Evolutionary conservation across 2,797 vertebrate genomes (phyloP).

Genomic region (Ambastaia sidthimunki): DNA sequence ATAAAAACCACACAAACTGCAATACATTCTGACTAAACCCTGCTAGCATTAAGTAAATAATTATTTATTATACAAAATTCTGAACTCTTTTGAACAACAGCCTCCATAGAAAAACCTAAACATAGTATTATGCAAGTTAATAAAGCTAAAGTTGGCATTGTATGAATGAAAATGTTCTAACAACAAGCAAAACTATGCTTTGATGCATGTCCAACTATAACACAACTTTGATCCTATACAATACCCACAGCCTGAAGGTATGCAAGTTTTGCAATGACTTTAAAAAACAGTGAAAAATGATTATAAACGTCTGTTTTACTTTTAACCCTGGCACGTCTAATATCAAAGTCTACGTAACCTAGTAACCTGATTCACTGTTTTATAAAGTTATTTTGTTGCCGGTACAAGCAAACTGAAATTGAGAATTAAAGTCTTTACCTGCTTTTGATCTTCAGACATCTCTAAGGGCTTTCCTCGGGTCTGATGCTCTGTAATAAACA

Average conservation of each 20-base stretch:
- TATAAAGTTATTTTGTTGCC: neutral
- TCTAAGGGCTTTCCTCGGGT: constrained; percentile 22
- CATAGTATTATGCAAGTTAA: neutral
- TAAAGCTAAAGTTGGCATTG: neutral
- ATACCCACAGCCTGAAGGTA: neutral
- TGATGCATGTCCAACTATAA: neutral
- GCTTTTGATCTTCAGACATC: constrained; percentile 69
- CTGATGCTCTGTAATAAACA: constrained; percentile 1
- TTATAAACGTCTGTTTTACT: neutral
- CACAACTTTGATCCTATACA: neutral
- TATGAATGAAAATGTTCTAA: neutral
- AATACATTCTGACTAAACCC: neutral
- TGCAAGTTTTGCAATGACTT: neutral
- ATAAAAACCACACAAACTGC: neutral
- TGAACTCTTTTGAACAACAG: neutral
- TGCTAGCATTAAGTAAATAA: no score
- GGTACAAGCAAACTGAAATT: constrained; percentile 5
- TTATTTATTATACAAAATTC: no score
- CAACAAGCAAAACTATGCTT: neutral
- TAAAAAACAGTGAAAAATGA: neutral
- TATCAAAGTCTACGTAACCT: neutral
- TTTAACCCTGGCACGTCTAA: neutral
- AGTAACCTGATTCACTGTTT: constrained; percentile 18
- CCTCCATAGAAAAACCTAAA: neutral
- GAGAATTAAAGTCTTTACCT: constrained; percentile 61